Evolutionary conservation across 2,888 invertebrate species (phyloP).

Genomic region (Dexiosoma caninum): DNA sequence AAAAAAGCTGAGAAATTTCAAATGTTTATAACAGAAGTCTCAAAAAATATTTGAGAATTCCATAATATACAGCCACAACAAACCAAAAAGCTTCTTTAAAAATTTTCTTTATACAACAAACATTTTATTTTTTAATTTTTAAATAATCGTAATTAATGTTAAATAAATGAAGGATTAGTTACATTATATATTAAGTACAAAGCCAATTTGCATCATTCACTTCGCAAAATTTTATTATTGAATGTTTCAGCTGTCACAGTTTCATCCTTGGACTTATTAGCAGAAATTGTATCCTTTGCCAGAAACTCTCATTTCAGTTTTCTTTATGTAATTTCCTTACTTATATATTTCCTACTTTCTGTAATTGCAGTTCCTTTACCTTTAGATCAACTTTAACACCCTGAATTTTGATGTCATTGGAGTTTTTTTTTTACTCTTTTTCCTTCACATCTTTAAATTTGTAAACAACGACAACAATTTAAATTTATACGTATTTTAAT

Average conservation of each 20-base stretch:
- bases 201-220: too few relatives aligned
- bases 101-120: too few relatives aligned
- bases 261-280: neutral
- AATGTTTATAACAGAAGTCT: too few relatives aligned
- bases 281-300: neutral
- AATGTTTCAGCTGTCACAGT: neutral
- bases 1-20: too few relatives aligned
- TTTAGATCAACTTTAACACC: conserved; percentile 23
- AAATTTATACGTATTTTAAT: conserved; percentile 13
- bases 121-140: too few relatives aligned
- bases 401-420: conserved; percentile 22
- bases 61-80: too few relatives aligned
- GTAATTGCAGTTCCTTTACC: conserved; percentile 46
- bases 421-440: conserved; percentile 14
- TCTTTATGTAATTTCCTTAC: conserved; percentile 4
- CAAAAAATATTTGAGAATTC: too few relatives aligned
- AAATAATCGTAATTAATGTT: too few relatives aligned
- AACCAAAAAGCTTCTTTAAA: too few relatives aligned
- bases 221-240: too few relatives aligned
- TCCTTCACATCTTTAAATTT: conserved; percentile 18
- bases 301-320: neutral
- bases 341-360: conserved; percentile 25
- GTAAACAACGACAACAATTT: conserved; percentile 27
- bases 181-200: too few relatives aligned
- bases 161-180: too few relatives aligned